Evolutionary conservation across 2,888 invertebrate species (phyloP), one percentile per base, ranked within the genome.

Genomic region (Lordiphosa fenestrarum): DNA sequence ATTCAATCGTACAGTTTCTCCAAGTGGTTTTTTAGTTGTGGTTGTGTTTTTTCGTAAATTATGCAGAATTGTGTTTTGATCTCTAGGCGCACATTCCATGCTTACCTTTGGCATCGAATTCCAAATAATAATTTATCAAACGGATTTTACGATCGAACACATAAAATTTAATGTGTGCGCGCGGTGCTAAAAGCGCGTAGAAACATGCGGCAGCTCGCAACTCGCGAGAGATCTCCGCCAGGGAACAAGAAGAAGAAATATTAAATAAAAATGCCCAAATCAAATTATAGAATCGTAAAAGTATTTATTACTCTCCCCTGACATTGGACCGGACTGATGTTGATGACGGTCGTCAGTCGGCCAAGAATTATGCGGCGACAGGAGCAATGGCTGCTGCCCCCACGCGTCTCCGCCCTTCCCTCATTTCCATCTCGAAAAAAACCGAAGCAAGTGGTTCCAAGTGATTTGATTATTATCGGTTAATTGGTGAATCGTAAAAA

Each of bases 231-330:
- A 62, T 52, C 62, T 52, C 61, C 4, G 25, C 37, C 42, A 49
- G 52, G 40, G 40, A 33, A 56, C 36, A 39, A 47, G 50, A 49
- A 36, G 38, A 42, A 56, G 55, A 71, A 81, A 83, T 84, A 84
- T 81, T 72, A 72, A 84, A 84, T 73, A 62, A 73, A 63, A 73
- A 82, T 69, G 67, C 63, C 77, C 74, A 87, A 87, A 87, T 88
- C 86, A 85, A 87, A 88, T 87, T 86, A 87, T 87, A 83, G 80
- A 87, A 84, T 87, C 87, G 88, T 87, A 86, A 87, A 87, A 73
- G 78, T 78, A 83, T 86, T 86, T 86, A 86, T 83, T 76, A 66
- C 83, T 38, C 40, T 4, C 19, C 19, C 53, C 21, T 30, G 30
- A 30, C 23, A 10, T 49, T 30, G 52, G n/a, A 47, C 13, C 6